Conservation (phyloP, 1,140 invertebrate species). For the Cydia pomonella region DNA sequence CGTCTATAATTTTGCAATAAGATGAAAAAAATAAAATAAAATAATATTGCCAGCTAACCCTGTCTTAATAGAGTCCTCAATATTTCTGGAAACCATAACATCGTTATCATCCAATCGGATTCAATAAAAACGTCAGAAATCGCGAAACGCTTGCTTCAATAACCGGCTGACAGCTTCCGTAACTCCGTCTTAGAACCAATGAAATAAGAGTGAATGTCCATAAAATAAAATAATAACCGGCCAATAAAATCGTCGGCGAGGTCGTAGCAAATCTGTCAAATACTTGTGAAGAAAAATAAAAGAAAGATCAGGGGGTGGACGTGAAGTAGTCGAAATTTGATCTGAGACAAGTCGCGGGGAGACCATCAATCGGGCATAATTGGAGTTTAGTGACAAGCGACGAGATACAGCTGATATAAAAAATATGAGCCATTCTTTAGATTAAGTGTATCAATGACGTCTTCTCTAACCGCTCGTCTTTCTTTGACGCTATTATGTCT, state of each 20-base stretch:
- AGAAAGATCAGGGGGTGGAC: conserved; percentile 55
- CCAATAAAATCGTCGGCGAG: conserved; percentile 70
- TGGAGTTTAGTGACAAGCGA: conserved; percentile 64
- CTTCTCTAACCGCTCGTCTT: neutral
- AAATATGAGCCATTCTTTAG: conserved; percentile 27
- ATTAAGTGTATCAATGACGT: conserved; percentile 13
- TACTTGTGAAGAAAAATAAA: conserved; percentile 60
- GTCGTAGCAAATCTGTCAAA: conserved; percentile 72
- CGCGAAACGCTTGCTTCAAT: conserved; percentile 69
- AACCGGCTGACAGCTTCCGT: conserved; percentile 70
- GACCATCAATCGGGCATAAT: conserved; percentile 73
- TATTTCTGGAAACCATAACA: conserved; percentile 50
- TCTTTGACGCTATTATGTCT: neutral
- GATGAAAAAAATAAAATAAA: neutral
- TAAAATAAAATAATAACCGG: conserved; percentile 80
- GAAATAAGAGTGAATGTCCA: conserved; percentile 76
- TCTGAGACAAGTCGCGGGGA: conserved; percentile 62
- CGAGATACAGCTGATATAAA: conserved; percentile 47
- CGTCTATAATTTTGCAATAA: neutral
- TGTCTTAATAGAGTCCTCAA: neutral
- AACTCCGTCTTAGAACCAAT: conserved; percentile 68
- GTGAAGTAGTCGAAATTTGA: conserved; percentile 73
- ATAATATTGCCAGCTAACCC: neutral
- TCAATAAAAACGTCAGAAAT: conserved; percentile 72
- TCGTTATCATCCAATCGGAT: conserved; percentile 57